A percentile compares a stretch with the other conserved stretches of the same genome.
These are phyloP conservation scores for Drosophila austrosaltans DNA, from an alignment of 2,888 invertebrate genomes.

Conservation along the genomic window DNA sequence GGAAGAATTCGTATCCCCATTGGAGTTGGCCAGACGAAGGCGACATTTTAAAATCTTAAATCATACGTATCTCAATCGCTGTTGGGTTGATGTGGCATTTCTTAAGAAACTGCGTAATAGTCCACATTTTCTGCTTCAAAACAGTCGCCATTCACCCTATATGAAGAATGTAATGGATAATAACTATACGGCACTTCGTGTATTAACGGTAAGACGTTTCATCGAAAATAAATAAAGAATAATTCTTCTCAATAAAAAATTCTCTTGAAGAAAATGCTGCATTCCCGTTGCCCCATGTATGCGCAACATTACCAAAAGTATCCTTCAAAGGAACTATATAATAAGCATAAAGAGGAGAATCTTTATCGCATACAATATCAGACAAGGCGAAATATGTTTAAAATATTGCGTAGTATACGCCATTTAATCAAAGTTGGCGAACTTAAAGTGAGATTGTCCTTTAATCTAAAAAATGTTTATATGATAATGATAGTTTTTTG, in stretches of 20 bases:
- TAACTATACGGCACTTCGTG: slow-evolving; percentile 66
- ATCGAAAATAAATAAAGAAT: neutral
- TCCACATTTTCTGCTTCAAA: slow-evolving; percentile 63
- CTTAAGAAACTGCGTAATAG: slow-evolving; percentile 65
- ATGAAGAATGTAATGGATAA: slow-evolving; percentile 56
- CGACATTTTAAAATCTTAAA: slow-evolving; percentile 74
- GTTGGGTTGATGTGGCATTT: slow-evolving; percentile 78
- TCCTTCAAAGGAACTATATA: slow-evolving; percentile 55
- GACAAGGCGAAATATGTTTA: slow-evolving; percentile 79
- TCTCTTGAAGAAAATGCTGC: slow-evolving; percentile 79
- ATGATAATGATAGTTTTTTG: neutral
- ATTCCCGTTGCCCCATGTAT: slow-evolving; percentile 80
- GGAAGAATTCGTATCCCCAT: slow-evolving; percentile 71
- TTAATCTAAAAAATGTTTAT: too few species aligned
- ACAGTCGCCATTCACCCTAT: slow-evolving; percentile 58
- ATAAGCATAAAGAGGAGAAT: slow-evolving; percentile 60
- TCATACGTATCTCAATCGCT: slow-evolving; percentile 76
- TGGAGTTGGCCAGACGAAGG: slow-evolving; percentile 73
- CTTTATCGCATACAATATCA: slow-evolving; percentile 80
- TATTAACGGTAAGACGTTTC: slow-evolving; percentile 65
- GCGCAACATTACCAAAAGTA: slow-evolving; percentile 59
- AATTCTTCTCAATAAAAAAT: too few species aligned
- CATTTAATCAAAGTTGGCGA: slow-evolving; percentile 59
- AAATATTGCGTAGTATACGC: slow-evolving; percentile 73
- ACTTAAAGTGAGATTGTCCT: slow-evolving; percentile 47